Evolutionary conservation across 2,888 invertebrate species (phyloP).

Genomic region (Drosophila macrospina): DNA sequence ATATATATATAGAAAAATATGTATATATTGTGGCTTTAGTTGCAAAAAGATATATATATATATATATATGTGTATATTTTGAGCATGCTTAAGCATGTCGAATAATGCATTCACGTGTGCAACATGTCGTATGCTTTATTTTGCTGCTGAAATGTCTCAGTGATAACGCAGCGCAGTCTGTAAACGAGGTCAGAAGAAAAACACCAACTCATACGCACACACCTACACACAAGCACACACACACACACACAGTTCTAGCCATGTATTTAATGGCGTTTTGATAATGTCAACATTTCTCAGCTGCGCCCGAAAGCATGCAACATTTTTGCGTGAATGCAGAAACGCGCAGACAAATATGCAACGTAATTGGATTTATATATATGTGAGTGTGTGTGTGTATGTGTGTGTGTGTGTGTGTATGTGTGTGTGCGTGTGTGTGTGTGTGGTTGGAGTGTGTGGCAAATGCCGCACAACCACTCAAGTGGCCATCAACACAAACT

Average conservation of each 20-base stretch:
- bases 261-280: conserved; percentile 53
- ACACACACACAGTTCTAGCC: conserved; percentile 2
- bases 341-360: conserved; percentile 51
- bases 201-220: conserved; percentile 31
- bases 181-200: conserved; percentile 45
- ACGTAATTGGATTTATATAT: conserved; percentile 58
- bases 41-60: not conserved
- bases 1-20: not conserved
- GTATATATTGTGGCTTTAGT: not conserved
- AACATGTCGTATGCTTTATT: conserved; percentile 43
- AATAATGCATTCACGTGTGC: conserved; percentile 42
- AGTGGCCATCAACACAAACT: conserved; percentile 39
- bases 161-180: conserved; percentile 23
- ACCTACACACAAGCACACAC: conserved; percentile 8
- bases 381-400: conserved; percentile 5
- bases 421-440: conserved; percentile 5
- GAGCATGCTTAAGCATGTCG: conserved; percentile 14
- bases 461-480: conserved; percentile 31
- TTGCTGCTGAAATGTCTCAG: conserved; percentile 32
- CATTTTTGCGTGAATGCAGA: conserved; percentile 49
- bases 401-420: not conserved
- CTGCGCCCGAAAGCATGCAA: conserved; percentile 52
- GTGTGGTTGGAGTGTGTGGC: conserved; percentile 9
- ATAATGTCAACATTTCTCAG: conserved; percentile 51
- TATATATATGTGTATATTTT: not conserved